Evolutionary conservation across 2,797 vertebrate genomes (phyloP).

Genomic region (Acomys russatus): DNA sequence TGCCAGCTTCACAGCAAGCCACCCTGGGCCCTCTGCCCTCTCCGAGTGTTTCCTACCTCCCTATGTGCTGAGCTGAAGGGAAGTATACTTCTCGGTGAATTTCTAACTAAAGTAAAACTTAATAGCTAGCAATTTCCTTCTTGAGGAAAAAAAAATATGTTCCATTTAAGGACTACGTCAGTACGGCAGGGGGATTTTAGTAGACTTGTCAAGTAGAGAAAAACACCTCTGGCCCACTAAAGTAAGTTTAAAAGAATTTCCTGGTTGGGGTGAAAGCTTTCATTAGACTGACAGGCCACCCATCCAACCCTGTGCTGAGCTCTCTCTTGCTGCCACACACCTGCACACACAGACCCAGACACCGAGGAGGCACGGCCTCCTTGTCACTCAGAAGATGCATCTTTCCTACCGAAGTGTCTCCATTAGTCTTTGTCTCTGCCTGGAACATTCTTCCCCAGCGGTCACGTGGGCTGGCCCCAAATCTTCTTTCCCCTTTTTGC

Average conservation of each 20-base stretch:
- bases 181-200: not conserved
- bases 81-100: not conserved
- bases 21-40: no score
- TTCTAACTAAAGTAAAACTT: not conserved
- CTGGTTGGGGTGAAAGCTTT: not conserved
- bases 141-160: not conserved
- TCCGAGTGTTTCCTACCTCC: not conserved
- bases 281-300: not conserved
- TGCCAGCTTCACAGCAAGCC: not conserved
- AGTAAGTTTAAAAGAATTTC: not conserved
- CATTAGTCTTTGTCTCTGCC: not conserved
- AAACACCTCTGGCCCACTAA: not conserved
- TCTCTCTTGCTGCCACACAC: not conserved
- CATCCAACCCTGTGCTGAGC: not conserved
- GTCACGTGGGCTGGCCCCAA: not conserved
- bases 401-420: not conserved
- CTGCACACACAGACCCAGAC: not conserved
- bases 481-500: not conserved
- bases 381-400: not conserved
- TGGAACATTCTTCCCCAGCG: not conserved
- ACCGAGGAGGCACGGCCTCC: not conserved
- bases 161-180: not conserved
- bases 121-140: not conserved
- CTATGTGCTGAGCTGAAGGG: not conserved
- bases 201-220: not conserved